Percentiles rank a stretch among this genome's conserved stretches.
Evolutionary conservation across 2,113 vertebrate species (phyloP).

Genomic region (Thamnophis sirtalis): DNA sequence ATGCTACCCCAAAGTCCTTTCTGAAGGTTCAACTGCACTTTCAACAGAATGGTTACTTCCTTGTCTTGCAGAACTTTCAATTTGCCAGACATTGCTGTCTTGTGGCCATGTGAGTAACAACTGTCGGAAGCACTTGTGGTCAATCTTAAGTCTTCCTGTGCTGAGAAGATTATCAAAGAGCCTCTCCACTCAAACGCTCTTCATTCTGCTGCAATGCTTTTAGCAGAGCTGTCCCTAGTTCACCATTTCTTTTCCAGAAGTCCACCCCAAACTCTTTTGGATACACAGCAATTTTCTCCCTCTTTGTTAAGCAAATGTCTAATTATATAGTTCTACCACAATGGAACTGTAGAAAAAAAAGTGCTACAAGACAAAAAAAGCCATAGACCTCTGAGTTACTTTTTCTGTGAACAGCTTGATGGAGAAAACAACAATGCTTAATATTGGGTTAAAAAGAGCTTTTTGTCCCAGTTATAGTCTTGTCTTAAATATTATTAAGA

Average conservation of each 20-base stretch:
- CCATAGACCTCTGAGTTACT: background rate
- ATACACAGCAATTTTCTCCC: background rate
- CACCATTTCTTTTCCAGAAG: background rate
- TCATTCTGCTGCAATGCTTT: background rate
- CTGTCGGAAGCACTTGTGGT: background rate
- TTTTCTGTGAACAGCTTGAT: background rate
- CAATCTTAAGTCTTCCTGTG: background rate
- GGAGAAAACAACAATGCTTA: background rate
- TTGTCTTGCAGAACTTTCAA: background rate
- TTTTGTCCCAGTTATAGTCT: background rate
- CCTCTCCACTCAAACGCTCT: background rate
- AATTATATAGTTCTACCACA: background rate
- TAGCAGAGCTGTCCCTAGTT: background rate
- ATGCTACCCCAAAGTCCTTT: background rate
- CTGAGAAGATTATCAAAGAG: background rate
- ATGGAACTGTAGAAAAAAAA: background rate
- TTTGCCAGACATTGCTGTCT: background rate
- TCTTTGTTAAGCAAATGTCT: background rate
- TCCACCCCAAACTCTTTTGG: background rate
- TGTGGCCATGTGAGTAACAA: background rate
- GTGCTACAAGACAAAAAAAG: background rate
- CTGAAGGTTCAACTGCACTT: background rate
- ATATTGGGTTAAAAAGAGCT: background rate
- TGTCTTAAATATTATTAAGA: background rate
- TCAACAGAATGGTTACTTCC: background rate